phyloP scores from a whole-genome alignment of 2,113 vertebrate species.

The Entelurus aequoreus region DNA sequence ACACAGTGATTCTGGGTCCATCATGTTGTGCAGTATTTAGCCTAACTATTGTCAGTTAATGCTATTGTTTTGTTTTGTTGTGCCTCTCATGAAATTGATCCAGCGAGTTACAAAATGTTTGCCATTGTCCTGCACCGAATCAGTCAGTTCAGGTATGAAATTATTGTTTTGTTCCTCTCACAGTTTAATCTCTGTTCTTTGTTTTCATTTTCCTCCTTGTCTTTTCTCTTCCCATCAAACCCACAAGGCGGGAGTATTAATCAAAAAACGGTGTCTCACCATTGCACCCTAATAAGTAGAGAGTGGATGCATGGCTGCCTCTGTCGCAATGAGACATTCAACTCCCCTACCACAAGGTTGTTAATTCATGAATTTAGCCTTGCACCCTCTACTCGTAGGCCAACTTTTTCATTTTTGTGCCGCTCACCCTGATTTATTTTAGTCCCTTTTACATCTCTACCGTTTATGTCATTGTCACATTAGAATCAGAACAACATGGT shows the following conservation, averaged over 20 bases:
- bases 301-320: conserved; percentile 66
- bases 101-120: conserved; percentile 43
- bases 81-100: conserved; percentile 49
- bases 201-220: conserved; percentile 20
- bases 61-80: conserved; percentile 50
- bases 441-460: conserved; percentile 13
- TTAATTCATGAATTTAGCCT: conserved; percentile 65
- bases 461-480: conserved; percentile 32
- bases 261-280: conserved; percentile 59
- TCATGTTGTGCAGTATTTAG: conserved; percentile 54
- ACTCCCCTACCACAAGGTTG: conserved; percentile 63
- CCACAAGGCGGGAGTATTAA: conserved; percentile 53
- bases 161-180: conserved; percentile 38
- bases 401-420: conserved; percentile 31
- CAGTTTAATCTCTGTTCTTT: conserved; percentile 38
- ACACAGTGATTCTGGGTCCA: too few species aligned
- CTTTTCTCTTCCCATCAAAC: conserved; percentile 25
- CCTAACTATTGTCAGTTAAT: conserved; percentile 50
- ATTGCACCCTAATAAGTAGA: conserved; percentile 63
- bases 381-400: conserved; percentile 27
- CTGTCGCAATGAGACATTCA: conserved; percentile 62
- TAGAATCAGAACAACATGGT: conserved; percentile 30
- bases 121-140: conserved; percentile 48
- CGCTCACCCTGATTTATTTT: conserved; percentile 34
- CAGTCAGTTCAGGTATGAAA: conserved; percentile 52